These are phyloP conservation scores for Xylocampa areola DNA, from an alignment of 2,888 invertebrate genomes.

Conservation along the genomic window DNA sequence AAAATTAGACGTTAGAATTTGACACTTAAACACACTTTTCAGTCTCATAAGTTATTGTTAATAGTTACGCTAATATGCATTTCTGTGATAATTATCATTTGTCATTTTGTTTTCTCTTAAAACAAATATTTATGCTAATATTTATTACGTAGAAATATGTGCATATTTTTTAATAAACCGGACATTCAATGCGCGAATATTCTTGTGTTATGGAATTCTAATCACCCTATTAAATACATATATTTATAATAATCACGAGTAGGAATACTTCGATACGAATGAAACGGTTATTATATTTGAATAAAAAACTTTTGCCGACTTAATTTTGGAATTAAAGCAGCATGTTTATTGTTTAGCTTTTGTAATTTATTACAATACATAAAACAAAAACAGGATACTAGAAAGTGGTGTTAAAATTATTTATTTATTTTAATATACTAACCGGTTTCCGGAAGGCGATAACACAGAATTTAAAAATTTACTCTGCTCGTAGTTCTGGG, in stretches of 20 bases:
- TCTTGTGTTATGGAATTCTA: conserved; percentile 6
- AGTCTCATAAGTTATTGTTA: too few species aligned
- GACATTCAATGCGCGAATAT: background rate
- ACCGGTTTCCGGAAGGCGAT: too few species aligned
- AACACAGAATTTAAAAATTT: background rate
- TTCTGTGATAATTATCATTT: too few species aligned
- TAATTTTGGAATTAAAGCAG: background rate
- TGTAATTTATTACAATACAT: too few species aligned
- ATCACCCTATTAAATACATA: conserved; percentile 13
- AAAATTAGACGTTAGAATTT: too few species aligned
- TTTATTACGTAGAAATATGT: conserved; percentile 17
- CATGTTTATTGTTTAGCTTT: conserved; percentile 19
- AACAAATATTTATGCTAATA: background rate
- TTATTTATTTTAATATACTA: too few species aligned
- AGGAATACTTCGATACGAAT: conserved; percentile 1
- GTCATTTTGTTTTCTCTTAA: background rate
- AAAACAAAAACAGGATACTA: background rate
- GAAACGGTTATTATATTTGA: conserved; percentile 10
- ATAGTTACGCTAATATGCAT: too few species aligned
- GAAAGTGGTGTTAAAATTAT: background rate
- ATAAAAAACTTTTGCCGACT: conserved; percentile 1
- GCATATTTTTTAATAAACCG: conserved; percentile 17
- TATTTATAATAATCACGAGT: background rate
- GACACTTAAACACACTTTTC: too few species aligned
- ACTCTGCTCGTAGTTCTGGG: conserved; percentile 36